phyloP scores from a whole-genome alignment of 2,113 vertebrate genomes.

The Odontesthes bonariensis region DNA sequence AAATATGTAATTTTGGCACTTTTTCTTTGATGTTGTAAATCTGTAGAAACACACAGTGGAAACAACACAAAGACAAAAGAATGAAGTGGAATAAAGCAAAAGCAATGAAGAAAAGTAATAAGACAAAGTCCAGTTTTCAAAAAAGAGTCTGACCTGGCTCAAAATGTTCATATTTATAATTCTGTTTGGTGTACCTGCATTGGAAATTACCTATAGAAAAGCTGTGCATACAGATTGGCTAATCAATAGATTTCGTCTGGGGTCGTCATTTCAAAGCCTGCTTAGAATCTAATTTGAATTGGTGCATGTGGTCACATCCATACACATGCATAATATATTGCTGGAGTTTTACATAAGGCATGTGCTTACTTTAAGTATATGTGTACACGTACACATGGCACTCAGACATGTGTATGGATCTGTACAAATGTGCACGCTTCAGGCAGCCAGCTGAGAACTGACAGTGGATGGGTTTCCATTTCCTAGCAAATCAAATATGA shows the following conservation, averaged over 20 bases:
- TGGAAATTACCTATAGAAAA: conserved; percentile 26
- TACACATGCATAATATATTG: conserved; percentile 30
- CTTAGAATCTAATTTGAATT: conserved; percentile 54
- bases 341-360: conserved; percentile 21
- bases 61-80: background rate
- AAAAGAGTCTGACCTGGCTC: background rate
- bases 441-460: conserved; percentile 9
- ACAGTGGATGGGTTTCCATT: background rate
- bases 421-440: background rate
- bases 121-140: background rate
- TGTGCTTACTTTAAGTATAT: conserved; percentile 13
- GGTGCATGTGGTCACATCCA: conserved; percentile 37
- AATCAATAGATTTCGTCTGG: conserved; percentile 60
- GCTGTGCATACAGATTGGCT: conserved; percentile 44
- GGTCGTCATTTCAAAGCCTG: conserved; percentile 36
- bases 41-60: background rate
- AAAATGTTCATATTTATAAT: background rate
- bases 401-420: background rate
- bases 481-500: background rate
- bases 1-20: too few species aligned
- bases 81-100: background rate
- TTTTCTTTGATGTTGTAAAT: too few species aligned
- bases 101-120: too few species aligned
- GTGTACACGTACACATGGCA: conserved; percentile 21
- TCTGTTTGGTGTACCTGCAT: conserved; percentile 3